These are phyloP conservation scores for Redunca redunca DNA, from an alignment of 2,113 vertebrate genomes.

Conservation along the genomic window DNA sequence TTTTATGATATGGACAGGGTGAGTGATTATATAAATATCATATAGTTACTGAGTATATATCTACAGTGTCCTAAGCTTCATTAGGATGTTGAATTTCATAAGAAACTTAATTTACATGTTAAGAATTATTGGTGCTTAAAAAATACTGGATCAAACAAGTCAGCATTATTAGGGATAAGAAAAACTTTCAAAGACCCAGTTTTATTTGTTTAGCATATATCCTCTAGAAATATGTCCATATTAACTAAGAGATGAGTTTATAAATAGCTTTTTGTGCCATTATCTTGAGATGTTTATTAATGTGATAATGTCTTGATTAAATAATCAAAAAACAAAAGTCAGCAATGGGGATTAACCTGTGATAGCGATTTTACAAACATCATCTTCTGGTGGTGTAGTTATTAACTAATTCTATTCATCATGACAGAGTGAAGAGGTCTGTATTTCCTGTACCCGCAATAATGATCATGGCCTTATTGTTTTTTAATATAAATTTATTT, in stretches of 20 bases:
- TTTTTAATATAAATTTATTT: no score
- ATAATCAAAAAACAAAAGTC: background rate
- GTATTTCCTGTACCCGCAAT: background rate
- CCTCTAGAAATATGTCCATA: background rate
- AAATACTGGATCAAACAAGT: background rate
- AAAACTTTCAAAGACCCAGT: background rate
- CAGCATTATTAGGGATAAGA: background rate
- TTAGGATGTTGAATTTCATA: background rate
- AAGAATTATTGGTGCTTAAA: conserved; percentile 6
- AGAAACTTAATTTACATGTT: background rate
- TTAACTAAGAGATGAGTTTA: background rate
- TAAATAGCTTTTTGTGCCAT: background rate
- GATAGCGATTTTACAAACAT: background rate
- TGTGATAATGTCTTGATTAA: background rate
- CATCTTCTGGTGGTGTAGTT: background rate
- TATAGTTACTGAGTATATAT: background rate
- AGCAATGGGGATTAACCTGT: background rate
- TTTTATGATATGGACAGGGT: conserved; percentile 99
- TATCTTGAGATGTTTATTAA: background rate
- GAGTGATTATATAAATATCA: conserved; percentile 63
- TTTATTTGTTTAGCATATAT: background rate
- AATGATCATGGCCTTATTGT: background rate
- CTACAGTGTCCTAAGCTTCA: background rate
- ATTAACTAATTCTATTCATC: background rate
- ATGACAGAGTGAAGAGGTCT: background rate